Evolutionary conservation across 1,140 invertebrate genomes (phyloP), one percentile per base, ranked within the genome.

Genomic region (Zophobas morio): DNA sequence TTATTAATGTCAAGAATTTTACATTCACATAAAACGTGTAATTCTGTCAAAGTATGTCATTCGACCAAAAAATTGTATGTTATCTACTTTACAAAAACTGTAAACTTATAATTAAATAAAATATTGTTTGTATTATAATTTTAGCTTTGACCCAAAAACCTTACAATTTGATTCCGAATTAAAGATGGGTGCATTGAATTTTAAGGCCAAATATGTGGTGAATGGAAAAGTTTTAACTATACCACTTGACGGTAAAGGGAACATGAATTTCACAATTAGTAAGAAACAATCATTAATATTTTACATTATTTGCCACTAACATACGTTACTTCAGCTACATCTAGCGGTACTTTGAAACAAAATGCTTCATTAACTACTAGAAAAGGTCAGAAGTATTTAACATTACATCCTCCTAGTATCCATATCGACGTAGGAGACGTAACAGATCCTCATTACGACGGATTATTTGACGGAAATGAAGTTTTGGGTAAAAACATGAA

Each of bases 221-320:
- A 57, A 70, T 6, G 79, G 79, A 2, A 74, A 75, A 39, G 8
- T 80, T 8, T 56, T 80, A 4, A 56, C 75, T 3, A 74, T 72
- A 6, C 77, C 77, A 0, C 74, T 79, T 46, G 53, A 76, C 35
- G 77, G 79, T 49, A 63, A 77, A 54, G 79, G 79, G 20, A 71
- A 34, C 34, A 6, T 79, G 79, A 34, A 46, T 37, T 20, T 54
- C 60, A 6, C 72, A 73, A 74, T 79, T 37, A 66, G 79, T 81
- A 63, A 63, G 54, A 6, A 3, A 54, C 35, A 20, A 20, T 20
- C 20, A 20, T 20, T 20, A 20, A 20, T 20, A 20, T 20, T 20
- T 20, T 20, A 20, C 20, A 20, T 20, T 20, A 20, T 20, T 20
- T 20, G 20, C 20, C 20, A 4, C 8, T 4, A 46, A 46, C 3